Base-by-base conservation (phyloP, 2,888 invertebrate genomes). In the Cryptophagus acutangulus region DNA sequence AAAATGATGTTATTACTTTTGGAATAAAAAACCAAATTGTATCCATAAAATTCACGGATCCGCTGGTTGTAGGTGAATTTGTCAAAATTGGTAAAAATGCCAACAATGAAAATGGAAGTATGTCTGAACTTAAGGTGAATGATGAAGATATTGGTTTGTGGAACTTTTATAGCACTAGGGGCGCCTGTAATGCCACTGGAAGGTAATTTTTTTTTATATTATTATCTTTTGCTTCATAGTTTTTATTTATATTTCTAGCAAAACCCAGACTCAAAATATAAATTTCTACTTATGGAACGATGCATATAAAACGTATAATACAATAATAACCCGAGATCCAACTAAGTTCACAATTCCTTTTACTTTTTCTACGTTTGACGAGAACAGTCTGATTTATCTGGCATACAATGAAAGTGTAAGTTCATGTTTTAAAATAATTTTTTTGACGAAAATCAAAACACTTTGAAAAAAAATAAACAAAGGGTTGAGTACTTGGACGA, bases 311-410 rank as follows among this genome's bases (percentile, higher is more conserved):
- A 31, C 3, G 4, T 31, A 31, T n/a, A n/a, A 31, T 15, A 8
- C 3, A 16, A n/a, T n/a, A n/a, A n/a, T n/a, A n/a, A n/a, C n/a
- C n/a, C n/a, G n/a, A n/a, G 24, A 31, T 31, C 15, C 16, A 3
- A 31, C 13, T 6, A 16, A 31, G 16, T 5, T 31, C 34, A 16
- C n/a, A 2, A 20, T 36, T 24, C 24, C 25, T 8, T 36, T 36
- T 13, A 24, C 28, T 47, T 89, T 95, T 70, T 79, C 82, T 54
- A 91, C 93, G 0, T 81, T 85, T 53, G 93, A 93, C 69, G 86
- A 89, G 64, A 82, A 93, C 66, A 88, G 92, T 2, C 70, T 92
- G 40, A 74, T 95, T 2, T 91, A 94, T 70, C 74, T 92, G 54
- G 85, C 90, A 2, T 77, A 84, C 30, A 90, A 91, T 65, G 74